Conservation (phyloP, 2,888 invertebrate species). For the Aspidiotus destructor region DNA sequence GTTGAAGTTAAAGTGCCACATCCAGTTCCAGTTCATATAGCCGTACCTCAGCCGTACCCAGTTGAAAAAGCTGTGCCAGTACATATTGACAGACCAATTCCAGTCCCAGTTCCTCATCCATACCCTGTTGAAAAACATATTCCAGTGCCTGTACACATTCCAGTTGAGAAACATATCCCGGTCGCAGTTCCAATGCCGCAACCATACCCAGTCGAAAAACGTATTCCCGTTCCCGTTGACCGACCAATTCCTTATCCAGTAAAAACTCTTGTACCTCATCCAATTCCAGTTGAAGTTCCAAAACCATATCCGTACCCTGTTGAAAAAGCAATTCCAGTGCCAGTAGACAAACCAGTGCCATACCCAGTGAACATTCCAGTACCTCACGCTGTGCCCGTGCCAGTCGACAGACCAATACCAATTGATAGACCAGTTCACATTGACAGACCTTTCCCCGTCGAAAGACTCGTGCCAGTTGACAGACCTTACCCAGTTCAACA, state of each 20-base stretch:
- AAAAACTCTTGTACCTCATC: slow-evolving; percentile 35
- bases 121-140: slow-evolving; percentile 52
- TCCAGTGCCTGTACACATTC: slow-evolving; percentile 58
- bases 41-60: slow-evolving; percentile 36
- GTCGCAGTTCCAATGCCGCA: slow-evolving; percentile 55
- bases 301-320: slow-evolving; percentile 37
- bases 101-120: slow-evolving; percentile 37
- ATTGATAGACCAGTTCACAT: neutral
- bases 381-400: slow-evolving; percentile 62
- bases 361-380: slow-evolving; percentile 52
- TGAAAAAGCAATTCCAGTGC: slow-evolving; percentile 60
- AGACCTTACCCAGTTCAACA: slow-evolving; percentile 50
- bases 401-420: slow-evolving; percentile 59
- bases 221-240: slow-evolving; percentile 36
- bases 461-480: slow-evolving; percentile 34
- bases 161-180: slow-evolving; percentile 52
- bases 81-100: slow-evolving; percentile 37
- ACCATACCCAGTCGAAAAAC: slow-evolving; percentile 46
- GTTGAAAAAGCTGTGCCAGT: slow-evolving; percentile 35
- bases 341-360: slow-evolving; percentile 53
- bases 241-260: slow-evolving; percentile 36
- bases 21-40: slow-evolving; percentile 35
- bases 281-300: slow-evolving; percentile 36
- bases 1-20: slow-evolving; percentile 33
- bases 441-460: slow-evolving; percentile 38